Conservation (phyloP, 2,888 invertebrate genomes). For the Stratiomys singularior region DNA sequence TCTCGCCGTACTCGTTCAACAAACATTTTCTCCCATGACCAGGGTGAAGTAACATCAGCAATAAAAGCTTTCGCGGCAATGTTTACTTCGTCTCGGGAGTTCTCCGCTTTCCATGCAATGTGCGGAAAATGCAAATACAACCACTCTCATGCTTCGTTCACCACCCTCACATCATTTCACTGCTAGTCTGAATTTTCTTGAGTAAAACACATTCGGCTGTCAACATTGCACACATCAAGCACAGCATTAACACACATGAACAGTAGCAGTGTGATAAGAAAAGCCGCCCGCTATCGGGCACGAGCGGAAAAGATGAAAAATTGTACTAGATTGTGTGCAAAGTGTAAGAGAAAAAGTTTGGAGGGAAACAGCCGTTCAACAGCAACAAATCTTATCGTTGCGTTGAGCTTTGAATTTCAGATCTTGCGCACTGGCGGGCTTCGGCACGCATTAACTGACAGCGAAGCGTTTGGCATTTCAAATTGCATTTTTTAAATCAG, state of each 20-base stretch:
- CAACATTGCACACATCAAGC: background rate
- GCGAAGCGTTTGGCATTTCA: background rate
- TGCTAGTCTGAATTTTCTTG: background rate
- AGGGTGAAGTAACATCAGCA: constrained; percentile 14
- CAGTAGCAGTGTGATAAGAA: constrained; percentile 20
- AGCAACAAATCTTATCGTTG: constrained; percentile 7
- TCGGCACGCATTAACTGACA: background rate
- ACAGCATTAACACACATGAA: constrained; percentile 2
- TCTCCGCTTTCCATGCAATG: background rate
- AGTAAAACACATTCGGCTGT: background rate
- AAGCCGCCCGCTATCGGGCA: constrained; percentile 7
- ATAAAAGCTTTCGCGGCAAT: constrained; percentile 28
- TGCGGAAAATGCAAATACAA: constrained; percentile 18
- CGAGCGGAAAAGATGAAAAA: background rate
- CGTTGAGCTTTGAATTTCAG: constrained; percentile 7
- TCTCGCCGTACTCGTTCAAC: too few species aligned
- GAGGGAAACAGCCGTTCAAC: background rate
- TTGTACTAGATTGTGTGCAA: constrained; percentile 36
- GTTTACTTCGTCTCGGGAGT: constrained; percentile 13
- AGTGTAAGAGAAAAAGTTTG: background rate
- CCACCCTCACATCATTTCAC: background rate
- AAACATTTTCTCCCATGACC: background rate
- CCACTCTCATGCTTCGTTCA: background rate
- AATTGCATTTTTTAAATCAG: constrained; percentile 1
- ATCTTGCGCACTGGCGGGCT: constrained; percentile 10